A percentile compares a stretch with the other conserved stretches of the same genome.
Conservation (phyloP, 2,888 invertebrate genomes). For the Osmoderma eremita region DNA sequence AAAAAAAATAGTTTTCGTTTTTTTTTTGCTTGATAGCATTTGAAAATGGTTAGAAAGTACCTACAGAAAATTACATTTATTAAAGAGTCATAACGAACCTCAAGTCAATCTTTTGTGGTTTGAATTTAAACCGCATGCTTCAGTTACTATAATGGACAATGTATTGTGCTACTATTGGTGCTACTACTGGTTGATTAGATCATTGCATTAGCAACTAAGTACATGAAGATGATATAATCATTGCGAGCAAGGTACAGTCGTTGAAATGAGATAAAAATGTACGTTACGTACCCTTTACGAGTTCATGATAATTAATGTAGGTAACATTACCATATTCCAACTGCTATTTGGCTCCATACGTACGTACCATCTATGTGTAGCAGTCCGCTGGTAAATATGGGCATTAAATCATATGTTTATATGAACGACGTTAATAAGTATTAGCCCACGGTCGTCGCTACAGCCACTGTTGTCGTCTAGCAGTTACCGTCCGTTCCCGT, state of each 20-base stretch:
- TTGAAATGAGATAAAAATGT: slow-evolving; percentile 55
- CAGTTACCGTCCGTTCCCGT: slow-evolving; percentile 6
- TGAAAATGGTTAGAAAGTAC: too few relatives aligned
- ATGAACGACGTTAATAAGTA: slow-evolving; percentile 54
- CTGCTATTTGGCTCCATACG: background rate
- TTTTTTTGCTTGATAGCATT: too few relatives aligned
- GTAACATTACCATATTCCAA: slow-evolving; percentile 50
- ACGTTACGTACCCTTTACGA: slow-evolving; percentile 57
- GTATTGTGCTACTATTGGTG: too few relatives aligned
- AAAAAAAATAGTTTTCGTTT: too few relatives aligned
- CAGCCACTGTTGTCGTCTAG: slow-evolving; percentile 35
- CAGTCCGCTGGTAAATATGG: slow-evolving; percentile 23
- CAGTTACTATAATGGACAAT: too few relatives aligned
- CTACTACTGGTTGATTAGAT: background rate
- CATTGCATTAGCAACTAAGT: background rate
- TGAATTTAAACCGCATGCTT: too few relatives aligned
- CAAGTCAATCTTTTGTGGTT: too few relatives aligned
- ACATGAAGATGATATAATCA: slow-evolving; percentile 10
- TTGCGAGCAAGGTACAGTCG: slow-evolving; percentile 1
- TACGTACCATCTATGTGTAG: slow-evolving; percentile 27
- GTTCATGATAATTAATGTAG: slow-evolving; percentile 61
- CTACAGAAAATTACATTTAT: too few relatives aligned
- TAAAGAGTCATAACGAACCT: too few relatives aligned
- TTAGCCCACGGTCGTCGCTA: slow-evolving; percentile 40
- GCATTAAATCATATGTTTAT: slow-evolving; percentile 62